Base-by-base conservation (phyloP, 92 coral and sea anemone genomes). In the Isaurus tuberculatus region DNA sequence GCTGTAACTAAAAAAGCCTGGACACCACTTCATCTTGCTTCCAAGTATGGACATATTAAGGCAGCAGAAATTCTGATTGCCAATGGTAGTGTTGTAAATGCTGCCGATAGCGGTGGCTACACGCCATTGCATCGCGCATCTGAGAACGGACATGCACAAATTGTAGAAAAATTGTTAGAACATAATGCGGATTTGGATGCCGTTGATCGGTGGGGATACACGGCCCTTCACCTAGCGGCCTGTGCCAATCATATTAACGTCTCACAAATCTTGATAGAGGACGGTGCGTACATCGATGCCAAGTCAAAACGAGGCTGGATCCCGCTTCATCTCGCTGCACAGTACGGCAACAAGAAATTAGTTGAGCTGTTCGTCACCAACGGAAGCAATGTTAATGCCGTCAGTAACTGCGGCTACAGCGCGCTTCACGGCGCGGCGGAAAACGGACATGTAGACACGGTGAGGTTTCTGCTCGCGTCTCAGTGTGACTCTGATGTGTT, bases 381-480 rank as follows among this genome's bases (percentile, higher is more conserved):
- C 22, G 82, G 70, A 15, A 77, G 82, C 31, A 77, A 34, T 11
- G 33, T 36, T 31, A 77, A 77, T 22, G 67, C 69, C 31, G 69
- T 77, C 34, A 77, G 82, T 51, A 77, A 55, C 49, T 77, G 69
- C n/a, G 82, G 82, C 33, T 77, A 77, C 3, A 77, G 58, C 22
- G 82, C 82, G 26, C 82, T 77, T 22, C 82, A 77, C 82, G 51
- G 82, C 55, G 70, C 82, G 69, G 82, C 82, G 1, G 82, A 77
- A 58, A 77, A 77, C 53, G 82, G 82, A 11, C 82, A 77, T 55
- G 30, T 25, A 26, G 82, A 77, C 15, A 77, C 82, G 7, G 82
- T 77, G 70, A 58, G 34, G 19, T 33, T 1, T 57, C 34, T 77
- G 15, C 70, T 77, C 3, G 55, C 69, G 33, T 55, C 51, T 17